These are phyloP conservation scores for Pasiphila rectangulata DNA, from an alignment of 2,888 invertebrate species.

Conservation along the genomic window DNA sequence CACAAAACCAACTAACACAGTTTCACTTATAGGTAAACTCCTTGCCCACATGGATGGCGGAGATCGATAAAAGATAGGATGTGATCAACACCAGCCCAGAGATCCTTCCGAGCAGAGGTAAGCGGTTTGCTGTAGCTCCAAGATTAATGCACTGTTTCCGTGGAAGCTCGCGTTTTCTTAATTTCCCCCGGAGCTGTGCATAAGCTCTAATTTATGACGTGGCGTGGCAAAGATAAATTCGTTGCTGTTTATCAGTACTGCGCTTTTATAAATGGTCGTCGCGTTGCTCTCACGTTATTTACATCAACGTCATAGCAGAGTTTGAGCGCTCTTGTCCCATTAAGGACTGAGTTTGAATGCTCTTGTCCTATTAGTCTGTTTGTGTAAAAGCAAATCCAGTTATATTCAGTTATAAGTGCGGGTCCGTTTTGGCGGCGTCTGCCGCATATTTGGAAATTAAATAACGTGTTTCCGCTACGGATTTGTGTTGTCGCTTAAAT, in stretches of 20 bases:
- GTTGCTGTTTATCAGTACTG: constrained; percentile 54
- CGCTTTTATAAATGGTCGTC: constrained; percentile 50
- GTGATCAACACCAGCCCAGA: constrained; percentile 22
- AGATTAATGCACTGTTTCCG: constrained; percentile 52
- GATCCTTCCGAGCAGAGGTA: constrained; percentile 37
- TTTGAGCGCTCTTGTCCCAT: constrained; percentile 64
- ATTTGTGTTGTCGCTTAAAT: constrained; percentile 49
- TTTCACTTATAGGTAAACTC: too few species aligned
- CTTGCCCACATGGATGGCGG: too few species aligned
- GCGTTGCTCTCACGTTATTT: constrained; percentile 36
- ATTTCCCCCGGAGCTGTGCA: constrained; percentile 57
- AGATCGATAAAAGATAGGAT: too few species aligned
- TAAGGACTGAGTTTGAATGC: constrained; percentile 36
- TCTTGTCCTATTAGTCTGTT: constrained; percentile 41
- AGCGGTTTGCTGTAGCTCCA: constrained; percentile 31
- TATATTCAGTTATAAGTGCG: constrained; percentile 71
- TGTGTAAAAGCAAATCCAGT: constrained; percentile 71
- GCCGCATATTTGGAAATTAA: constrained; percentile 73
- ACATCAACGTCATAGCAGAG: constrained; percentile 51
- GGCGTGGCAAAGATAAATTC: constrained; percentile 60
- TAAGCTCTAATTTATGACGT: constrained; percentile 60
- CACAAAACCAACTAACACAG: too few species aligned
- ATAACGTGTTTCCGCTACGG: constrained; percentile 68
- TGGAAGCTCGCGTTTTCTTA: constrained; percentile 55
- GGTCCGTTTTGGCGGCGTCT: constrained; percentile 65